These are phyloP conservation scores for Eulemur albifrons DNA, from an alignment of 2,797 vertebrate genomes.

Conservation along the genomic window DNA sequence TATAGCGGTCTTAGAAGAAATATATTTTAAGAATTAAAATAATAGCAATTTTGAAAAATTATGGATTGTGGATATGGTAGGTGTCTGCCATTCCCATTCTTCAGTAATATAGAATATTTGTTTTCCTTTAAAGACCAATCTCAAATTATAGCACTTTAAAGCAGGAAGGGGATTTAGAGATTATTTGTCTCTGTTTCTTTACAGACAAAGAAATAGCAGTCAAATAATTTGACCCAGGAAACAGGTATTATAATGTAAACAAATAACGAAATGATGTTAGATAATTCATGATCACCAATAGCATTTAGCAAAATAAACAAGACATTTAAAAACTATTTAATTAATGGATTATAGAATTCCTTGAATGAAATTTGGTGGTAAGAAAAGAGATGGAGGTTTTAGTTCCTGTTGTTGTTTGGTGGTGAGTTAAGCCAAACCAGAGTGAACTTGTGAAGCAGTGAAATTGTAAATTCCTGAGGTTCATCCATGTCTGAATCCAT, in stretches of 20 bases:
- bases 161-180: neutral
- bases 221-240: neutral
- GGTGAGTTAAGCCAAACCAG: neutral
- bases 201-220: neutral
- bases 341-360: neutral
- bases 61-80: neutral
- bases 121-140: neutral
- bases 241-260: neutral
- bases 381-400: neutral
- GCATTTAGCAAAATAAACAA: neutral
- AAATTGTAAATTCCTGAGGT: neutral
- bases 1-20: neutral
- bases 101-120: neutral
- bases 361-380: neutral
- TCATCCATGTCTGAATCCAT: neutral
- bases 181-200: neutral
- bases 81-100: neutral
- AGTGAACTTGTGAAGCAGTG: neutral
- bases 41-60: constrained; percentile 3
- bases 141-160: constrained; percentile 23
- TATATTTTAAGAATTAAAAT: constrained; percentile 37
- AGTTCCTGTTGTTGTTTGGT: neutral
- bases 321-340: neutral
- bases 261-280: constrained; percentile 20
- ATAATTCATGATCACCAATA: neutral